Evolutionary conservation across 2,113 vertebrate genomes (phyloP).

Genomic region (Hoplias malabaricus): DNA sequence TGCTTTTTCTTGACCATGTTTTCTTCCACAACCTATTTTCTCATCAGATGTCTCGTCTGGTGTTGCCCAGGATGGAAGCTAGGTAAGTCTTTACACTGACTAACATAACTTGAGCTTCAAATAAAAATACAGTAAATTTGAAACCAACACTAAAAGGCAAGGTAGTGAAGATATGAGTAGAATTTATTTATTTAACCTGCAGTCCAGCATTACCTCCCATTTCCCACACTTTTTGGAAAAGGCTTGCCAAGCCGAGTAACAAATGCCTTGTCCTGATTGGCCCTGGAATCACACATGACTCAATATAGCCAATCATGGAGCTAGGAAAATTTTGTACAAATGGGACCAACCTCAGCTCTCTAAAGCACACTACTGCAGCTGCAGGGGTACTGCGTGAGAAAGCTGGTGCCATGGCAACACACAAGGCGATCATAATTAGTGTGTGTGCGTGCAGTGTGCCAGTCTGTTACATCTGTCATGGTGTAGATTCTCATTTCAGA

Average conservation of each 20-base stretch:
- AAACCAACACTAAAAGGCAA: background rate
- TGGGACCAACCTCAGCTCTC: conserved; percentile 59
- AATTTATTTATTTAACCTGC: background rate
- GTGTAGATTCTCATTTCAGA: conserved; percentile 6
- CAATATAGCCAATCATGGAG: conserved; percentile 56
- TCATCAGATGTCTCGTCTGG: conserved; percentile 88
- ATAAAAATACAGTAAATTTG: background rate
- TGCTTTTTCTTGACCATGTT: conserved; percentile 57
- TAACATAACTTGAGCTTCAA: background rate
- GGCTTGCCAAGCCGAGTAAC: conserved; percentile 29
- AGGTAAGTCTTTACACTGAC: conserved; percentile 78
- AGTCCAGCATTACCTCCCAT: conserved; percentile 30
- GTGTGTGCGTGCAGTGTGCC: conserved; percentile 34
- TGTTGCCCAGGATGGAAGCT: conserved; percentile 91
- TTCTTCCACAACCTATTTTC: conserved; percentile 57
- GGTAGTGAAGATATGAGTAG: background rate
- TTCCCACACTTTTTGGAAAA: conserved; percentile 65
- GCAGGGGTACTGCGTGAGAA: conserved; percentile 58
- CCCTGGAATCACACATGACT: conserved; percentile 55
- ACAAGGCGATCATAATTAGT: conserved; percentile 50
- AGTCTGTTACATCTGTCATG: conserved; percentile 29
- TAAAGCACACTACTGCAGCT: conserved; percentile 72
- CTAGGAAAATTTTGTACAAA: conserved; percentile 68
- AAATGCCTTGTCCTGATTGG: conserved; percentile 69
- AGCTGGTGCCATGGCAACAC: conserved; percentile 75